Evolutionary conservation across 2,113 vertebrate species (phyloP).

Genomic region (Aegypius monachus): DNA sequence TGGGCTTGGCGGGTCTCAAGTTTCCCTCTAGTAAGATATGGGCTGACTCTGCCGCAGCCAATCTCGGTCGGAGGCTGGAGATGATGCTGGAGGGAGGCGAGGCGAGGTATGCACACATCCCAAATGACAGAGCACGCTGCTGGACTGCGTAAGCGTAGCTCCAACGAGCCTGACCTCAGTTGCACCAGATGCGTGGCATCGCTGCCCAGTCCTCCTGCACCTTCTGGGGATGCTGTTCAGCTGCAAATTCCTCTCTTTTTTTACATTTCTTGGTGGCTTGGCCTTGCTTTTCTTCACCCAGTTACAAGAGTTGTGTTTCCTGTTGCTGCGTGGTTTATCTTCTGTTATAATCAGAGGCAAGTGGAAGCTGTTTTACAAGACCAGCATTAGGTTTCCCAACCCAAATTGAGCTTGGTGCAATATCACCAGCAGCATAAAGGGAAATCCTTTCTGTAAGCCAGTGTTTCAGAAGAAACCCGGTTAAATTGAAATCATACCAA

Average conservation of each 20-base stretch:
- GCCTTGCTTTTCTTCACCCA: background rate
- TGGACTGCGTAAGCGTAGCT: background rate
- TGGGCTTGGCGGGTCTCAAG: slow-evolving; percentile 18
- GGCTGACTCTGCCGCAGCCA: slow-evolving; percentile 59
- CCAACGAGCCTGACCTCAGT: background rate
- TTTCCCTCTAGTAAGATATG: slow-evolving; percentile 64
- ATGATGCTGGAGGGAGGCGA: background rate
- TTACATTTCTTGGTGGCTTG: background rate
- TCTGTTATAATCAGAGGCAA: background rate
- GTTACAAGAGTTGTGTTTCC: fast-evolving
- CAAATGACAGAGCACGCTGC: background rate
- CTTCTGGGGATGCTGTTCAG: background rate
- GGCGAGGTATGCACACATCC: background rate
- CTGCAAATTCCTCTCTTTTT: background rate
- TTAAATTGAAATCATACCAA: background rate
- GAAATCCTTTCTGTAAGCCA: background rate
- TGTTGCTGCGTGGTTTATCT: background rate
- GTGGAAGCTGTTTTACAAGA: background rate
- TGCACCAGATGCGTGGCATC: background rate
- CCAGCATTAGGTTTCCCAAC: background rate
- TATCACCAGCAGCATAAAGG: background rate
- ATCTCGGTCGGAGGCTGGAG: slow-evolving; percentile 18
- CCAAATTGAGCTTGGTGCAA: background rate
- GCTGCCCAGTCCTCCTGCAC: background rate
- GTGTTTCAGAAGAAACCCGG: background rate